Conservation (phyloP, 2,113 vertebrate species). For the Actenoides lindsayi region DNA sequence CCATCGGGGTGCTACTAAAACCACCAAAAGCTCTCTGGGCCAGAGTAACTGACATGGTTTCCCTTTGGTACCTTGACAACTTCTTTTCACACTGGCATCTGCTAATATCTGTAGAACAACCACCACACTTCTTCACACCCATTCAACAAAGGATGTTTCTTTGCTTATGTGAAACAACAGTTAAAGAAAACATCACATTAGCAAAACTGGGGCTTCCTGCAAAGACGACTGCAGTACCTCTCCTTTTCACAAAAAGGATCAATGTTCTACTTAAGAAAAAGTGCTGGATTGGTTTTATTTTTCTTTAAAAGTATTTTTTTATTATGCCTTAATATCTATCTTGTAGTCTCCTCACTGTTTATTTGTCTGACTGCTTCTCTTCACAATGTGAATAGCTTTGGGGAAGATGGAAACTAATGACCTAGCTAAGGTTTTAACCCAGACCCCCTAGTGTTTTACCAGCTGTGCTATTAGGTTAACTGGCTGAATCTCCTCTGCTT, state of each 20-base stretch:
- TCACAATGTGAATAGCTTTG: conserved; percentile 63
- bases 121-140: conserved; percentile 4
- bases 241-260: conserved; percentile 29
- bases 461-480: conserved; percentile 75
- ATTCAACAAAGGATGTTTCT: conserved; percentile 20
- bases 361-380: conserved; percentile 64
- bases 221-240: background rate
- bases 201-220: background rate
- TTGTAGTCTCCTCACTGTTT: conserved; percentile 49
- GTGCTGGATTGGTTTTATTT: background rate
- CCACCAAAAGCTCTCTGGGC: background rate
- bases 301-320: conserved; percentile 40
- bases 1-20: background rate
- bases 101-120: background rate
- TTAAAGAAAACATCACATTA: background rate
- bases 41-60: background rate
- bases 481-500: conserved; percentile 43
- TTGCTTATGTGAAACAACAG: background rate
- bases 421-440: conserved; percentile 64
- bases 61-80: background rate
- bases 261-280: conserved; percentile 15
- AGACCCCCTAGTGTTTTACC: conserved; percentile 60
- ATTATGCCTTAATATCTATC: conserved; percentile 50
- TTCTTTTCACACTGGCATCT: conserved; percentile 34
- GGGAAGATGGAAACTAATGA: conserved; percentile 76